These are phyloP conservation scores for Palaemon carinicauda DNA, from an alignment of 1,140 invertebrate genomes.

Conservation along the genomic window DNA sequence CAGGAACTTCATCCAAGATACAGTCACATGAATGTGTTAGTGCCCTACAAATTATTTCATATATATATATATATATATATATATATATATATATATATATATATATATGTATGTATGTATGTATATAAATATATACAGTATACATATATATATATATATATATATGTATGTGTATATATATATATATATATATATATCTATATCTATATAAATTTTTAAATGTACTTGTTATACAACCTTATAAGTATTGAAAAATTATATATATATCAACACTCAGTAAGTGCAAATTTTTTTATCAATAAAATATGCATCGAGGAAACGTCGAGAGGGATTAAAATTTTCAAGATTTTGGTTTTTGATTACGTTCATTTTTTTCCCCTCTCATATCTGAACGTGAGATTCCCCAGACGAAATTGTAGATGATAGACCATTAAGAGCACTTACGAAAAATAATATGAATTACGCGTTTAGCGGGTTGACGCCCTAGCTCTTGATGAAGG, in stretches of 20 bases:
- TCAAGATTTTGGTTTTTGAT: no score
- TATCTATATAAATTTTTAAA: background rate
- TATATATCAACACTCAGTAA: background rate
- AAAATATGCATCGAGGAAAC: background rate
- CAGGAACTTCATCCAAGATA: no score
- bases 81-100: slow-evolving; percentile 1
- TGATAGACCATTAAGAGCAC: no score
- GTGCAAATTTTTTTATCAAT: background rate
- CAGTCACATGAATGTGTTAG: no score
- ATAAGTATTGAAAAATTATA: no score
- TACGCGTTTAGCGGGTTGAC: no score
- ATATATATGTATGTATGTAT: background rate
- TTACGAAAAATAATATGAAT: no score
- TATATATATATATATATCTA: background rate
- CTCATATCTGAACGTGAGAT: no score
- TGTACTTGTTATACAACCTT: no score
- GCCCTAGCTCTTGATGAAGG: background rate
- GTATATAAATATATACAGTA: background rate
- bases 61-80: background rate
- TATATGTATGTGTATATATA: background rate
- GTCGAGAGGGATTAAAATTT: background rate
- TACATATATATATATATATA: background rate
- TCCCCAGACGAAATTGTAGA: no score
- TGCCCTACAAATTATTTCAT: no score
- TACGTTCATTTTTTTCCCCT: no score